Conservation (phyloP, 2,888 invertebrate species). For the Stomorhina lunata region DNA sequence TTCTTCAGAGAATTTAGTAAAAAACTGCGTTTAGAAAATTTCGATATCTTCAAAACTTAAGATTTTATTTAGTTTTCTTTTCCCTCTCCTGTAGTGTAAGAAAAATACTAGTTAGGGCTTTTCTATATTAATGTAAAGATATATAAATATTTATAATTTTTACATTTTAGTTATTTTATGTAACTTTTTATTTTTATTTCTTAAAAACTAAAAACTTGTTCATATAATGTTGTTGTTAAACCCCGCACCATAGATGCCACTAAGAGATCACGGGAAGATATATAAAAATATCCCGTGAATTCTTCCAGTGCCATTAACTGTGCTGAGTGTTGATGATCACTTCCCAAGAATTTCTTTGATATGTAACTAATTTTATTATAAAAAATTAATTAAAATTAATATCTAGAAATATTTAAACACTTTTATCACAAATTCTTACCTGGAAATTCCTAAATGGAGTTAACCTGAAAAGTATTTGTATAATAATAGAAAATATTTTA, state of each 20-base stretch:
- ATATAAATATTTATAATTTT: too few species aligned
- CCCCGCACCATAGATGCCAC: slow-evolving; percentile 81
- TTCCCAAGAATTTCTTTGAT: too few species aligned
- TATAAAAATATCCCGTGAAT: slow-evolving; percentile 82
- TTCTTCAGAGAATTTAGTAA: too few species aligned
- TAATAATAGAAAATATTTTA: too few species aligned
- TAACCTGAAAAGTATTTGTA: too few species aligned
- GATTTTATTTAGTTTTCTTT: too few species aligned
- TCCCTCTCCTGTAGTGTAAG: too few species aligned
- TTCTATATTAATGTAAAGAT: not conserved
- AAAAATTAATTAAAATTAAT: too few species aligned
- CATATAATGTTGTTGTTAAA: slow-evolving; percentile 65
- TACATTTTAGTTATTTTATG: not conserved
- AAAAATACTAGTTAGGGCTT: not conserved
- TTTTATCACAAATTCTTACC: slow-evolving; percentile 34
- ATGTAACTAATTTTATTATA: too few species aligned
- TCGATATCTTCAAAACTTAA: too few species aligned
- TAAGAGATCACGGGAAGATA: slow-evolving; percentile 81
- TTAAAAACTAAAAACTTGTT: not conserved
- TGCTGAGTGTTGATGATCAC: slow-evolving; percentile 75
- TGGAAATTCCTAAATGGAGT: too few species aligned
- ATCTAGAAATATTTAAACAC: slow-evolving; percentile 3
- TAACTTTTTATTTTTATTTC: not conserved
- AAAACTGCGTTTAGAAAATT: too few species aligned
- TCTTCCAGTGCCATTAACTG: slow-evolving; percentile 85